phyloP scores from a whole-genome alignment of 2,888 invertebrate species.

The Himalopsyche kuldschensis region DNA sequence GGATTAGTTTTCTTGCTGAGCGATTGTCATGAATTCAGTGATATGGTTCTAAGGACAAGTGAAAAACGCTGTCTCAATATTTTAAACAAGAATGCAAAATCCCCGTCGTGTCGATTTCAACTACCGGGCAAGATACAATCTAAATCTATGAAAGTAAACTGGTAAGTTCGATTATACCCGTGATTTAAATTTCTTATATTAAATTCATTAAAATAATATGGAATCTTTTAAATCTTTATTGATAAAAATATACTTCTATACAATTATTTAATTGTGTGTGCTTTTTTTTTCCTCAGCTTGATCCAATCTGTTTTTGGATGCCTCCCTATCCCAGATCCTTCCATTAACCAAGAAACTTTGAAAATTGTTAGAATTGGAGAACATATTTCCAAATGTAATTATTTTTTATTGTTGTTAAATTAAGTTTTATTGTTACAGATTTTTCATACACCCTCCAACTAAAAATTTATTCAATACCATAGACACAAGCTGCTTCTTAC shows the following conservation, averaged over 20 bases:
- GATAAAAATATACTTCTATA: too few species aligned
- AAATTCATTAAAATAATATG: too few species aligned
- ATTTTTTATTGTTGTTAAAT: neutral
- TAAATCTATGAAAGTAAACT: constrained; percentile 75
- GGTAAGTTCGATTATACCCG: constrained; percentile 53
- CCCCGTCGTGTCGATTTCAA: constrained; percentile 66
- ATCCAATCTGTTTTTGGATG: constrained; percentile 76
- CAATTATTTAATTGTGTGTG: too few species aligned
- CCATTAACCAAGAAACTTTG: constrained; percentile 69
- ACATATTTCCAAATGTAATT: constrained; percentile 69
- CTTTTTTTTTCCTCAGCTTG: constrained; percentile 54
- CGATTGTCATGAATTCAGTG: constrained; percentile 68
- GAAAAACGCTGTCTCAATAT: constrained; percentile 71
- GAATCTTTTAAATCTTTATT: too few species aligned
- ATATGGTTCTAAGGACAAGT: constrained; percentile 67
- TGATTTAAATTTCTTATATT: neutral
- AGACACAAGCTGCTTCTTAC: neutral
- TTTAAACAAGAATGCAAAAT: constrained; percentile 65
- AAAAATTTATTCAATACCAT: neutral
- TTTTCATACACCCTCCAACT: neutral
- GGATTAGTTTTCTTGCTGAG: constrained; percentile 60
- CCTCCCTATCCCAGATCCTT: constrained; percentile 67
- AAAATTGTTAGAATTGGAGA: constrained; percentile 70
- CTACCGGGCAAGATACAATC: constrained; percentile 71
- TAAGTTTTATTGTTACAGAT: neutral